Base-by-base conservation (phyloP, 1,140 invertebrate species). In the Drosophila nigrodunni region DNA sequence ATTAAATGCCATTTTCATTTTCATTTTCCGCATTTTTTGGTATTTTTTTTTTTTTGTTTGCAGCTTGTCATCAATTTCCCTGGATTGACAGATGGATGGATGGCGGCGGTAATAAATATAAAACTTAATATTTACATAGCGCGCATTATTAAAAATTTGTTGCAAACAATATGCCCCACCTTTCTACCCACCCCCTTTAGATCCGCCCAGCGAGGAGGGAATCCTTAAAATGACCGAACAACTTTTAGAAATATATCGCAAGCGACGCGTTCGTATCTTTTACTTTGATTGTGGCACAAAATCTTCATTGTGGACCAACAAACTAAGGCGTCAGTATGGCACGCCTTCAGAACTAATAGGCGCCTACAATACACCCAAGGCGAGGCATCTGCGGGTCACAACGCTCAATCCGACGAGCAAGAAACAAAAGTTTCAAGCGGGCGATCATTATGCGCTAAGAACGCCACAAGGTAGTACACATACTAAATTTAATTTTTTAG, bases 11-110 rank as follows among this genome's bases (percentile, higher is more conserved):
- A 59, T 59, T 62, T 30, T 37, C 75, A 86, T 87, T 82, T 83
- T 83, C 68, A 77, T 77, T 83, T 86, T 81, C 39, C 46, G 37
- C 58, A 41, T 18, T 62, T 78, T 64, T 62, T 13, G 46, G 47
- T 60, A 34, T 5, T 30, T 5, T 30, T 5, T 30, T 30, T 30
- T 30, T 30, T 30, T 30, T 73, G 62, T 78, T 82, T 83, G 50
- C 85, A 91, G 89, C 79, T 60, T 91, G 89, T 74, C 80, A 91
- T 80, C 89, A 91, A 89, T 91, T 91, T 91, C 89, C 89, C 75
- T 91, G 89, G 89, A 82, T 91, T 86, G 86, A 91, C 78, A 82
- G 82, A 85, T 91, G 75, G 88, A 82, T 86, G 81, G 66, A 74
- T 68, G 86, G 86, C 78, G 85, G 85, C 78, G 85, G 85, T 89